Evolutionary conservation across 2,888 invertebrate species (phyloP).

Genomic region (Cosmorhoe ocellata): DNA sequence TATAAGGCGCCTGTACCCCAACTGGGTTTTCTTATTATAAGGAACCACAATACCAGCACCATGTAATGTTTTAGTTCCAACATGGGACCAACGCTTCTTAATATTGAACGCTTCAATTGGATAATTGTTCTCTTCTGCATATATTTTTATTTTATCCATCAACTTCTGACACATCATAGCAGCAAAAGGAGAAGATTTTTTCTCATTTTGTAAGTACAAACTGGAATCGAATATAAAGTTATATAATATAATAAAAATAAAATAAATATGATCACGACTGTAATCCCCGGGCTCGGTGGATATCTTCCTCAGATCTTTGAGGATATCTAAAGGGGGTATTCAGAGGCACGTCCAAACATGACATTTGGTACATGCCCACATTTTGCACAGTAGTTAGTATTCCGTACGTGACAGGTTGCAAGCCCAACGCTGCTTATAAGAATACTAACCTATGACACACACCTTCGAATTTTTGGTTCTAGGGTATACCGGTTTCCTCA

Average conservation of each 20-base stretch:
- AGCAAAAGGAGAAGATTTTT: constrained; percentile 84
- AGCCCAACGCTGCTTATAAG: too few species aligned
- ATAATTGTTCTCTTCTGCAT: constrained; percentile 83
- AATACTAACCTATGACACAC: too few species aligned
- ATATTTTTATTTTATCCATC: constrained; percentile 83
- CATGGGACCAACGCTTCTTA: constrained; percentile 84
- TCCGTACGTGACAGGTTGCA: too few species aligned
- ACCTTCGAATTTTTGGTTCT: too few species aligned
- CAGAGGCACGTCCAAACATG: too few species aligned
- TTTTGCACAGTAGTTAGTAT: too few species aligned
- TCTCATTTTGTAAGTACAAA: constrained; percentile 76
- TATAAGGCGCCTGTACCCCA: constrained; percentile 91
- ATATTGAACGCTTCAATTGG: constrained; percentile 79
- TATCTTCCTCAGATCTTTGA: too few species aligned
- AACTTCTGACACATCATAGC: constrained; percentile 82
- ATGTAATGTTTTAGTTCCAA: constrained; percentile 89
- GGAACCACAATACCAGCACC: constrained; percentile 93
- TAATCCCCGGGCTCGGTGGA: too few species aligned
- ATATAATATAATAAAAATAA: background rate
- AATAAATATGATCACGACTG: too few species aligned
- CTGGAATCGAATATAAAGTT: constrained; percentile 55
- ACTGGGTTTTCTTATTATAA: constrained; percentile 88
- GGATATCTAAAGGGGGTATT: too few species aligned
- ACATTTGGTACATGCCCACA: too few species aligned
- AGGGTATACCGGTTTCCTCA: too few species aligned